phyloP scores from a whole-genome alignment of 2,113 vertebrate genomes.

The Thermophis baileyi region DNA sequence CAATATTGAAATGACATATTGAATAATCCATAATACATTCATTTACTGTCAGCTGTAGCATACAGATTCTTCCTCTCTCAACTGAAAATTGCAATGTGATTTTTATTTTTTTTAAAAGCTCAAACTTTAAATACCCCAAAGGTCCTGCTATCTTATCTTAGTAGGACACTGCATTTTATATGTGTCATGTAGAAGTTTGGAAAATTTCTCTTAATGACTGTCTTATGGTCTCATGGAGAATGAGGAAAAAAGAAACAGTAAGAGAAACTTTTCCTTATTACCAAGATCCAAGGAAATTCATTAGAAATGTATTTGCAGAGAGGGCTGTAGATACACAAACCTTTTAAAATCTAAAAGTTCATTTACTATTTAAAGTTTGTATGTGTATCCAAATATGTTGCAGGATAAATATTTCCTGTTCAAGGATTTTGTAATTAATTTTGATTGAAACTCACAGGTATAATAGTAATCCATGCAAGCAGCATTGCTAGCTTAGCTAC shows the following conservation, averaged over 20 bases:
- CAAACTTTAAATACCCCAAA: background rate
- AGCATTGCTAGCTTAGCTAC: background rate
- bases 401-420: background rate
- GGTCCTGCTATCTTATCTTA: background rate
- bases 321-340: background rate
- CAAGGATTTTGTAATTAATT: too few relatives aligned
- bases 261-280: background rate
- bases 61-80: background rate
- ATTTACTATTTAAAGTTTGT: too few relatives aligned
- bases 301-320: background rate
- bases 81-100: background rate
- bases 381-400: background rate
- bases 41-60: slow-evolving; percentile 3
- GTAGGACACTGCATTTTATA: too few relatives aligned
- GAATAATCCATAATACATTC: background rate
- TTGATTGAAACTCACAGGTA: background rate
- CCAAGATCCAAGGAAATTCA: background rate
- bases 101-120: background rate
- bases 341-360: background rate
- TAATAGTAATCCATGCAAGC: too few relatives aligned
- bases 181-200: too few relatives aligned
- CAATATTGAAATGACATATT: too few relatives aligned
- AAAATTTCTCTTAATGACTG: too few relatives aligned
- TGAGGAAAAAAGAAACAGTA: too few relatives aligned
- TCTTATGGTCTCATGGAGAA: too few relatives aligned